phyloP scores from a whole-genome alignment of 2,113 vertebrate species.

The Eurystomus gularis region DNA sequence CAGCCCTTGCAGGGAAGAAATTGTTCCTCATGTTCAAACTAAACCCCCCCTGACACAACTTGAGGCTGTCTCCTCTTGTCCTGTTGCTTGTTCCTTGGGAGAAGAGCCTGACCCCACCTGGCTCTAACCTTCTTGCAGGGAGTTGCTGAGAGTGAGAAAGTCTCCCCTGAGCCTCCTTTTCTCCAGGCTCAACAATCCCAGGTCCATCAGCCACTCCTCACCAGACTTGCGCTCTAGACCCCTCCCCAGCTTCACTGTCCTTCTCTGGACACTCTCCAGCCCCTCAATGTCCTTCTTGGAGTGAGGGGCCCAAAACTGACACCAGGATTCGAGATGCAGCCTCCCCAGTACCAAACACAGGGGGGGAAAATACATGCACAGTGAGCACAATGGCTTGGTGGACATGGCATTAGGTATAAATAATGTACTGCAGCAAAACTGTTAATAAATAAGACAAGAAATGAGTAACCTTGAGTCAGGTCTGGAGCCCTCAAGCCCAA shows the following conservation, averaged over 20 bases:
- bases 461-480: background rate
- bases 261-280: background rate
- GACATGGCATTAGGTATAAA: rapidly evolving
- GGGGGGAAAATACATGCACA: rapidly evolving
- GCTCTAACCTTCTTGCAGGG: no score
- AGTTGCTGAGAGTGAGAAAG: background rate
- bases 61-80: no score
- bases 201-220: background rate
- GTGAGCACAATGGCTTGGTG: rapidly evolving
- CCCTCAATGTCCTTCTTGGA: background rate
- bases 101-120: no score
- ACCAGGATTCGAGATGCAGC: background rate
- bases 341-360: background rate
- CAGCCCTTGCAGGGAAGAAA: no score
- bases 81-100: no score
- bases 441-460: background rate
- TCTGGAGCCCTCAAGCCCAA: background rate
- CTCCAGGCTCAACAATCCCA: background rate
- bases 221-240: background rate
- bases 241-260: background rate
- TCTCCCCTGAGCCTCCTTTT: background rate
- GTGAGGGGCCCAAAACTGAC: background rate
- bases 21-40: no score
- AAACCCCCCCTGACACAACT: no score
- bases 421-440: background rate